Base-by-base conservation (phyloP, 2,113 vertebrate genomes). In the Beaufortia kweichowensis region DNA sequence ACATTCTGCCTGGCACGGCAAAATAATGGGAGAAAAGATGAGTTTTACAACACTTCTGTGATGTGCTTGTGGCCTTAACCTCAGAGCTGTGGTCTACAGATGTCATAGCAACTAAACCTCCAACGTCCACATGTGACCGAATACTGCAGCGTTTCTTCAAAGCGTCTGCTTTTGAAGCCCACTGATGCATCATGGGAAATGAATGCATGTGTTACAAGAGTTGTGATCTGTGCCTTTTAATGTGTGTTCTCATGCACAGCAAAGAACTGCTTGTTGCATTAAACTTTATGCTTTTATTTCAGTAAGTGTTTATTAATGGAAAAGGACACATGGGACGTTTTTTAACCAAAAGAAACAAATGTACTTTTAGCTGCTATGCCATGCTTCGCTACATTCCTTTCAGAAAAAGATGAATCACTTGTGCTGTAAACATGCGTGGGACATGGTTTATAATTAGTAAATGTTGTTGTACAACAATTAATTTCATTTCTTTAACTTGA, bases 271-370 rank as follows among this genome's bases (percentile, higher is more conserved):
- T 15, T 8, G 28, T 19, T 61, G 24, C 64, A 17, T 24, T 17
- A 23, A 23, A 35, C 6, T 33, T 87, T 76, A 90, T 85, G 86
- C 79, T 86, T 86, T 86, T 85, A 88, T 78, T 80, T 79, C 74
- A 77, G 65, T 59, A 78, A 88, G 84, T 88, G 85, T 85, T 88
- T 88, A 86, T 80, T 50, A 50, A 75, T 56, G 84, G 10, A 10
- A 79, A 57, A 73, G 69, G 83, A 35, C 6, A 1, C 9, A 43
- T n/a, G n/a, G n/a, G n/a, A n/a, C n/a, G 41, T 3, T 15, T 43
- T 43, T 12, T 15, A 43, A 43, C 11, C 2, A 12, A 43, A 43
- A 14, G 14, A 2, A 43, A 12, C 12, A 43, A 43, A 14, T 43
- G 41, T 43, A 15, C 3, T 3, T 43, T 43, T 43, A 43, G 11